Percentiles rank a stretch among this genome's conserved stretches.
phyloP scores from a whole-genome alignment of 2,888 invertebrate species.

The Escarpia spicata region DNA sequence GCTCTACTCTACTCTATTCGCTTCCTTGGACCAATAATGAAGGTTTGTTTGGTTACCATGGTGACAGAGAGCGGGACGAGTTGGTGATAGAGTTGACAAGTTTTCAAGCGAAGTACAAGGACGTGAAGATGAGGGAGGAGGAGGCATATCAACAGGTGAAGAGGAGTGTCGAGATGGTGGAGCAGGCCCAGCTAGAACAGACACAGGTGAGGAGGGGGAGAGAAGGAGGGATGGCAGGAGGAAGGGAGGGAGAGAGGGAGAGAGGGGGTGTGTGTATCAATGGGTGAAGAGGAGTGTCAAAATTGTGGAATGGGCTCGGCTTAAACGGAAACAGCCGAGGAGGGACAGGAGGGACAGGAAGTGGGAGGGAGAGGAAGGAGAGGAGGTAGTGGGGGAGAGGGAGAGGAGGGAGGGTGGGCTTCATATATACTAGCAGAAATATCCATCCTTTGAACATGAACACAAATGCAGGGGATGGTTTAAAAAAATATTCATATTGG shows the following conservation, averaged over 20 bases:
- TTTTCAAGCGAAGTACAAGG: constrained; percentile 50
- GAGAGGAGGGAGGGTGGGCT: constrained; percentile 49
- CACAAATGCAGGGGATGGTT: too few species aligned
- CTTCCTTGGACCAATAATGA: neutral
- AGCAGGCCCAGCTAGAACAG: constrained; percentile 63
- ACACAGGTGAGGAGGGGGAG: constrained; percentile 52
- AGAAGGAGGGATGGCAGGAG: neutral
- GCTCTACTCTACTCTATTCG: neutral
- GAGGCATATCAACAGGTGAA: constrained; percentile 63
- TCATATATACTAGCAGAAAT: too few species aligned
- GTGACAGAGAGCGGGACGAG: constrained; percentile 58
- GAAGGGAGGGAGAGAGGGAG: neutral
- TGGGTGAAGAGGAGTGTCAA: neutral
- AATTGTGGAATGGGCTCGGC: constrained; percentile 41
- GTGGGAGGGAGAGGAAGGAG: constrained; percentile 42
- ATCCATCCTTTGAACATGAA: too few species aligned
- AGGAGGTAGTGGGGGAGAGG: constrained; percentile 54
- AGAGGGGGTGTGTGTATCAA: neutral
- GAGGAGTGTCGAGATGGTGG: constrained; percentile 59
- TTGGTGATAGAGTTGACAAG: constrained; percentile 54
- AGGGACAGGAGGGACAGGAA: constrained; percentile 38
- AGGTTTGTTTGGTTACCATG: neutral
- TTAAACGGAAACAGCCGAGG: constrained; percentile 56
- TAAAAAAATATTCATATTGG: too few species aligned
- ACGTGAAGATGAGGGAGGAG: constrained; percentile 58